Conservation (phyloP, 2,888 invertebrate genomes). For the Notocelia uddmanniana region DNA sequence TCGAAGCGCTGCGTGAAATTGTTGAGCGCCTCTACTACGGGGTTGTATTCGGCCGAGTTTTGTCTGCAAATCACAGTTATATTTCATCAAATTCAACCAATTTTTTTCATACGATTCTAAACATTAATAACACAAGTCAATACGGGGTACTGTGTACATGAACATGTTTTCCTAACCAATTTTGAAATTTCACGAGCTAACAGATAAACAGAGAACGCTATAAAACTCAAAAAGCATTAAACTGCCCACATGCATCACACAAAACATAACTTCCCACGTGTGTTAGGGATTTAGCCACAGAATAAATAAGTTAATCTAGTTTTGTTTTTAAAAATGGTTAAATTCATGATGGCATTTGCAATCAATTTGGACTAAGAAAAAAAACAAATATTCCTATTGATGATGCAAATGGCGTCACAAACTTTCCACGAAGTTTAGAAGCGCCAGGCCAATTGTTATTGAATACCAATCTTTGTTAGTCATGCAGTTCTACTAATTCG, state of each 20-base stretch:
- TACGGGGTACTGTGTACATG: too few species aligned
- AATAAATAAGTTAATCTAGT: not conserved
- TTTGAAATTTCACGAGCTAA: not conserved
- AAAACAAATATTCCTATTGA: not conserved
- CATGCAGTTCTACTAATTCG: not conserved
- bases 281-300: conserved; percentile 4
- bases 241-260: conserved; percentile 7
- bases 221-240: not conserved
- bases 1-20: conserved; percentile 77
- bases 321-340: not conserved
- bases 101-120: not conserved
- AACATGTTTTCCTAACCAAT: conserved; percentile 7
- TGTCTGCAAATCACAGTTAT: conserved; percentile 61
- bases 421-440: not conserved
- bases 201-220: not conserved
- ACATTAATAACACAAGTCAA: too few species aligned
- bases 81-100: not conserved
- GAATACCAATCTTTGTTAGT: not conserved
- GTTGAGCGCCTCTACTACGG: conserved; percentile 66
- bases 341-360: not conserved
- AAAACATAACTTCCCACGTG: not conserved
- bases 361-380: not conserved
- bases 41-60: conserved; percentile 77
- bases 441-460: conserved; percentile 9
- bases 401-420: not conserved